phyloP scores from a whole-genome alignment of 2,888 invertebrate species.

The Drepanosiphum platanoidis region DNA sequence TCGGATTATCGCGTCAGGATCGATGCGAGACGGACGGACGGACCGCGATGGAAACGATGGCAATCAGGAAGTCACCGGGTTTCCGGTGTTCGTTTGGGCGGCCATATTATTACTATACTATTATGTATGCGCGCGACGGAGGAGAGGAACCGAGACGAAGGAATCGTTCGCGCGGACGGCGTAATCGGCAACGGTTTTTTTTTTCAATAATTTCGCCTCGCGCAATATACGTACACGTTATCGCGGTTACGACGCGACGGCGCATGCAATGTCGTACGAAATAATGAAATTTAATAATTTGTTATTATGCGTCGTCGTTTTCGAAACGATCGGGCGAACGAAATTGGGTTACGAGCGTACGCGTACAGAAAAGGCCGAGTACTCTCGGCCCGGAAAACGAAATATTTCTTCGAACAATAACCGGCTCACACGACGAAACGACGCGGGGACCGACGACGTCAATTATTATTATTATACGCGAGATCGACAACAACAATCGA shows the following conservation, averaged over 20 bases:
- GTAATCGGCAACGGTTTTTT: not conserved
- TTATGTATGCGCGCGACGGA: too few relatives aligned
- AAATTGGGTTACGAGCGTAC: not conserved
- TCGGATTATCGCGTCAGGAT: not conserved
- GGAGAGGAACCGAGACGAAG: slow-evolving; percentile 13
- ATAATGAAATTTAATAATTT: not conserved
- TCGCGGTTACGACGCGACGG: too few relatives aligned
- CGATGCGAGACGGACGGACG: slow-evolving; percentile 16
- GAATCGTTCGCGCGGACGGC: slow-evolving; percentile 1
- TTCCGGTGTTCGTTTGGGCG: slow-evolving; percentile 36
- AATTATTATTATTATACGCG: too few relatives aligned
- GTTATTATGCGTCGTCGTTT: not conserved
- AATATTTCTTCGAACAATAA: not conserved
- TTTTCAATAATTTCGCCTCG: too few relatives aligned
- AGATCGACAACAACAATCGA: not conserved
- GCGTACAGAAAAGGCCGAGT: not conserved
- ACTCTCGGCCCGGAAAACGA: not conserved
- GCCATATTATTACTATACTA: too few relatives aligned
- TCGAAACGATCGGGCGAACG: not conserved
- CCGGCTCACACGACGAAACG: not conserved
- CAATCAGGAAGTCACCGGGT: slow-evolving; percentile 26
- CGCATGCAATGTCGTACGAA: too few relatives aligned
- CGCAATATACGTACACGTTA: too few relatives aligned
- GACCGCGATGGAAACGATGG: not conserved
- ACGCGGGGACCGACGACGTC: too few relatives aligned